Conservation (phyloP, 2,888 invertebrate genomes). For the Andrena fulva region DNA sequence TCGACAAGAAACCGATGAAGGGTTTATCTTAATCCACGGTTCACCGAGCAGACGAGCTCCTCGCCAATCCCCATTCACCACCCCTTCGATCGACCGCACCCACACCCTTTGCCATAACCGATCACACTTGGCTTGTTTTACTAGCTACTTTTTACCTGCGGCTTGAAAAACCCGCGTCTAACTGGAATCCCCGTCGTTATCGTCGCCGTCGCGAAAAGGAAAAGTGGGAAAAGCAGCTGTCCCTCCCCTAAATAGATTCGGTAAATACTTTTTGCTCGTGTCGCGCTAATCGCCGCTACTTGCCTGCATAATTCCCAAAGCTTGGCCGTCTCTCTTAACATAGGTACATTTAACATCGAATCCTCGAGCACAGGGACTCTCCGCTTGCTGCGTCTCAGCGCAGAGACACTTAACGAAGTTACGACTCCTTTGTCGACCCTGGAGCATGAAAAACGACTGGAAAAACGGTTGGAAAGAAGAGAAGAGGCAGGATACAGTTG, state of each 20-base stretch:
- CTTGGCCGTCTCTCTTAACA: too few relatives aligned
- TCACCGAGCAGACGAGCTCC: constrained; percentile 81
- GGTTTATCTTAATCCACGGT: constrained; percentile 84
- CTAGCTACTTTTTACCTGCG: constrained; percentile 72
- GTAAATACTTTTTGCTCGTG: not conserved
- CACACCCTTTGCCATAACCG: constrained; percentile 77
- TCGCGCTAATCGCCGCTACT: too few relatives aligned
- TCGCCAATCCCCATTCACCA: constrained; percentile 69
- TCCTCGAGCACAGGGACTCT: not conserved
- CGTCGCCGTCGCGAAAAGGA: not conserved
- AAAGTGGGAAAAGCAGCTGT: not conserved
- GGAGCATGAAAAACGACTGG: not conserved
- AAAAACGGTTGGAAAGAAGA: not conserved
- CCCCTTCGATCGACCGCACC: constrained; percentile 68
- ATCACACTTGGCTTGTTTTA: constrained; percentile 81
- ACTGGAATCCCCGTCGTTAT: constrained; percentile 23
- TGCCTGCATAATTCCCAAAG: too few relatives aligned
- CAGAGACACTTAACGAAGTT: constrained; percentile 61
- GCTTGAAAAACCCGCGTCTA: constrained; percentile 44
- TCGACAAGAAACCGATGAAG: constrained; percentile 83
- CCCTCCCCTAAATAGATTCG: not conserved
- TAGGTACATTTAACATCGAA: not conserved
- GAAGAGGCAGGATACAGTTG: not conserved
- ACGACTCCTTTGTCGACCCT: constrained; percentile 32
- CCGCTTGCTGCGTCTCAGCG: constrained; percentile 19